Conservation (phyloP, 1,140 invertebrate genomes). For the Ctenoplectra terminalis region DNA sequence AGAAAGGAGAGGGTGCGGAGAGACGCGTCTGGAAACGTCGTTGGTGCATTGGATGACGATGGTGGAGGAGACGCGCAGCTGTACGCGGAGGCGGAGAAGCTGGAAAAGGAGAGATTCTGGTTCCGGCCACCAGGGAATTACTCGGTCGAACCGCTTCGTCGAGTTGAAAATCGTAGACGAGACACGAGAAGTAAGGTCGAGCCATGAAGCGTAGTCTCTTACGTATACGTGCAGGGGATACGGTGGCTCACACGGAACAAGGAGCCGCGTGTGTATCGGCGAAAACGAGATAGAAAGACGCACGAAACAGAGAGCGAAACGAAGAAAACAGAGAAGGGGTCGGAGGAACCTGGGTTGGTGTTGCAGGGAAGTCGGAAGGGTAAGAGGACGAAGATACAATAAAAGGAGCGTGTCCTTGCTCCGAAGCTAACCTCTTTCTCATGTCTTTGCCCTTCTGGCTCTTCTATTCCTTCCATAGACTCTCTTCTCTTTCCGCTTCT, state of each 20-base stretch:
- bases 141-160: slow-evolving; percentile 62
- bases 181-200: slow-evolving; percentile 56
- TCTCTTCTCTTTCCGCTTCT: neutral
- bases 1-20: neutral
- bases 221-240: slow-evolving; percentile 2
- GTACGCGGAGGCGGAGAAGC: neutral
- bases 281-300: slow-evolving; percentile 12
- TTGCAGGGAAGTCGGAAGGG: neutral
- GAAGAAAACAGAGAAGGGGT: slow-evolving; percentile 1
- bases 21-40: slow-evolving; percentile 21
- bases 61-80: slow-evolving; percentile 17
- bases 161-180: slow-evolving; percentile 64
- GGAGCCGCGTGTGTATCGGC: neutral
- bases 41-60: neutral
- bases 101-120: slow-evolving; percentile 18
- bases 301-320: neutral
- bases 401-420: slow-evolving; percentile 60
- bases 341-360: neutral
- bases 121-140: slow-evolving; percentile 61
- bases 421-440: slow-evolving; percentile 49
- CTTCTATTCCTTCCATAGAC: slow-evolving; percentile 9
- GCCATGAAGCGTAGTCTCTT: slow-evolving; percentile 44
- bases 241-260: neutral
- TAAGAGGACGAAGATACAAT: slow-evolving; percentile 50
- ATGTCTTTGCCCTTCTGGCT: slow-evolving; percentile 30